phyloP scores from a whole-genome alignment of 2,888 invertebrate species.

The Drosophila atroscutellata region DNA sequence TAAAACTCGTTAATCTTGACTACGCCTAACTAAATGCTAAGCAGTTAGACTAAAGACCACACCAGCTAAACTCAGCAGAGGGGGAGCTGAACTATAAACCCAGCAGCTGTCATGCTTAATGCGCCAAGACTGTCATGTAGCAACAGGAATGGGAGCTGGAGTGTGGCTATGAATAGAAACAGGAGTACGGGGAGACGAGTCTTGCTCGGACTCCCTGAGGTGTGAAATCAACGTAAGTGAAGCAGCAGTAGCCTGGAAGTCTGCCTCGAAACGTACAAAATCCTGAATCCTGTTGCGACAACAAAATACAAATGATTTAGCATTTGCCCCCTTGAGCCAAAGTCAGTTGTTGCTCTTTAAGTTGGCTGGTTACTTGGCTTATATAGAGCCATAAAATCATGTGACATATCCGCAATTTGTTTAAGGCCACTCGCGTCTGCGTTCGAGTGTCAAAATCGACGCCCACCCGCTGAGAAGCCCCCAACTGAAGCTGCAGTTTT shows the following conservation, averaged over 20 bases:
- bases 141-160: slow-evolving; percentile 6
- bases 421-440: slow-evolving; percentile 63
- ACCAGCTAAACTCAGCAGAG: slow-evolving; percentile 9
- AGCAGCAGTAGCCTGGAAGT: slow-evolving; percentile 52
- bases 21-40: slow-evolving; percentile 37
- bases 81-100: not conserved
- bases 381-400: slow-evolving; percentile 71
- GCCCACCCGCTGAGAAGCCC: slow-evolving; percentile 67
- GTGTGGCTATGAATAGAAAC: not conserved
- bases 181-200: slow-evolving; percentile 4
- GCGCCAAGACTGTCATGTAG: slow-evolving; percentile 41
- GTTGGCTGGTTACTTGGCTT: slow-evolving; percentile 16
- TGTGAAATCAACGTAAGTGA: slow-evolving; percentile 76
- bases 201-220: slow-evolving; percentile 71
- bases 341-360: slow-evolving; percentile 2
- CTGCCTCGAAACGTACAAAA: slow-evolving; percentile 27
- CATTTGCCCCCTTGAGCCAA: slow-evolving; percentile 58
- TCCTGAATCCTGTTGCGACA: slow-evolving; percentile 68
- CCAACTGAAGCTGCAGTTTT: slow-evolving; percentile 38
- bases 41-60: slow-evolving; percentile 30
- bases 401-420: slow-evolving; percentile 82
- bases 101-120: slow-evolving; percentile 40
- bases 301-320: slow-evolving; percentile 74
- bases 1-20: slow-evolving; percentile 68
- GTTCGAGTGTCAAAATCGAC: slow-evolving; percentile 76